Percentiles rank a stretch among this genome's conserved stretches.
Evolutionary conservation across 2,797 vertebrate species (phyloP).

Genomic region (Gallinago nigripennis): DNA sequence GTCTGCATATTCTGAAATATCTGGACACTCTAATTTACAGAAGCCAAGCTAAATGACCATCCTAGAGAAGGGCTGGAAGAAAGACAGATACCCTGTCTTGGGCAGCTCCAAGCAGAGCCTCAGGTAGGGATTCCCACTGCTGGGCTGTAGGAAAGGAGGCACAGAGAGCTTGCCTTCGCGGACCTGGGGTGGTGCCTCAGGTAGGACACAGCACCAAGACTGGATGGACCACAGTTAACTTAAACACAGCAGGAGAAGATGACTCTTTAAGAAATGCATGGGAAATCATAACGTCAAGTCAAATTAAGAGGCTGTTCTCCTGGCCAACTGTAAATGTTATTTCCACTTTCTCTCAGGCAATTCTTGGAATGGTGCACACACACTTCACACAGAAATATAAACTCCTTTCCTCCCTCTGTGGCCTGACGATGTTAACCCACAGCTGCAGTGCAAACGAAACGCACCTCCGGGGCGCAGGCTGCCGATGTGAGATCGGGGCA

Average conservation of each 20-base stretch:
- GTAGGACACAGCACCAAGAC: neutral
- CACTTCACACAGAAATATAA: neutral
- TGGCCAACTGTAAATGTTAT: neutral
- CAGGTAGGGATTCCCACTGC: neutral
- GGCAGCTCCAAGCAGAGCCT: neutral
- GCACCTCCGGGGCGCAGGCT: neutral
- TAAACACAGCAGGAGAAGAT: neutral
- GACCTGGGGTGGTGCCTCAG: neutral
- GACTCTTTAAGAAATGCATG: neutral
- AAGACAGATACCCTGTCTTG: neutral
- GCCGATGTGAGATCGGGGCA: accelerated
- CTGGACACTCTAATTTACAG: neutral
- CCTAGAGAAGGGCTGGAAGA: neutral
- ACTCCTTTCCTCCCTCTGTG: neutral
- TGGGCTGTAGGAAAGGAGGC: neutral
- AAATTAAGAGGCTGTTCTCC: neutral
- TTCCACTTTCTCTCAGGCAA: neutral
- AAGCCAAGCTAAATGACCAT: neutral
- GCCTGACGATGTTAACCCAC: neutral
- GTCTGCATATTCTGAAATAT: neutral
- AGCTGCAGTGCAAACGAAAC: accelerated
- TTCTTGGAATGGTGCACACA: neutral
- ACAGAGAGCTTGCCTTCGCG: neutral
- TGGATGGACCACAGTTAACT: neutral
- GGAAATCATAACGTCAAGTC: neutral